Evolutionary conservation across 1,140 invertebrate species (phyloP).

Genomic region (Brevipalpus yothersi): DNA sequence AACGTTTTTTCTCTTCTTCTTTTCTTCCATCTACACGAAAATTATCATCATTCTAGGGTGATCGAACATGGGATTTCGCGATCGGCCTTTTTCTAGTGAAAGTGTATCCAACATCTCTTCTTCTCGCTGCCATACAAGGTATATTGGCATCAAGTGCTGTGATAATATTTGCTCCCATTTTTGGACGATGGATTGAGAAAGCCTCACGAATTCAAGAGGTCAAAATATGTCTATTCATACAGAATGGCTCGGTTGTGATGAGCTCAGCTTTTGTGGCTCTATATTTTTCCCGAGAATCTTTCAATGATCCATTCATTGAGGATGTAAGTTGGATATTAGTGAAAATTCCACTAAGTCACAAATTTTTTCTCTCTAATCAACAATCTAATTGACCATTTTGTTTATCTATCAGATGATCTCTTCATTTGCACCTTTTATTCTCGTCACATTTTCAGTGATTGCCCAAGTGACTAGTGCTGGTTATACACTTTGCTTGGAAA

Average conservation of each 20-base stretch:
- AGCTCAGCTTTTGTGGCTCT: background rate
- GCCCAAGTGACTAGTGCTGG: background rate
- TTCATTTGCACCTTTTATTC: background rate
- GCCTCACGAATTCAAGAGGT: background rate
- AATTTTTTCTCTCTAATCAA: background rate
- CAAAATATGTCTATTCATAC: background rate
- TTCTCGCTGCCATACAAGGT: slow-evolving; percentile 26
- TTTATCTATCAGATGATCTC: background rate
- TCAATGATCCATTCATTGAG: background rate
- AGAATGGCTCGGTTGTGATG: background rate
- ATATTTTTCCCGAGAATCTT: background rate
- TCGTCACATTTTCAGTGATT: background rate
- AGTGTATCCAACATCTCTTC: slow-evolving; percentile 17
- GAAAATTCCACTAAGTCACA: no score
- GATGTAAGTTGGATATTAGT: background rate
- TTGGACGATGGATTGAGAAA: slow-evolving; percentile 1
- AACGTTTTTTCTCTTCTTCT: no score
- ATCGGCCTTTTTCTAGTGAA: slow-evolving; percentile 26
- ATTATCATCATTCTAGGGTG: slow-evolving; percentile 22
- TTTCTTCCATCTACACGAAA: no score
- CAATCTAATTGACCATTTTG: background rate
- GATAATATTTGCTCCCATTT: background rate
- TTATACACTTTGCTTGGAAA: slow-evolving; percentile 18
- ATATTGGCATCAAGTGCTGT: slow-evolving; percentile 17
- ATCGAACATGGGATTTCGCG: slow-evolving; percentile 31